These are phyloP conservation scores for Hemibagrus guttatus DNA, from an alignment of 2,797 vertebrate genomes.

Conservation along the genomic window DNA sequence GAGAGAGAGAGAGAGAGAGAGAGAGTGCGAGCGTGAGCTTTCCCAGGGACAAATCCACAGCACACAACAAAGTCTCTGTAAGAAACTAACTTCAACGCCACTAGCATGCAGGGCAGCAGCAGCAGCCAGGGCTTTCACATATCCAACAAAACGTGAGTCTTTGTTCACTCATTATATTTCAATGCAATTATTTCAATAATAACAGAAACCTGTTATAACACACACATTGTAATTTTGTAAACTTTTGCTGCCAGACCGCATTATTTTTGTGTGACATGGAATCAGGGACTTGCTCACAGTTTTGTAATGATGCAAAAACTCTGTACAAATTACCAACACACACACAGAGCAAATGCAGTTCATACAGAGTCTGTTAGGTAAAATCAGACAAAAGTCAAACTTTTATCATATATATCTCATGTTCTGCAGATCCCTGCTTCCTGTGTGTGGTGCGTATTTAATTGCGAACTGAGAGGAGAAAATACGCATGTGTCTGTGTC, in stretches of 20 bases:
- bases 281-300: background rate
- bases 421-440: background rate
- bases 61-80: conserved; percentile 1
- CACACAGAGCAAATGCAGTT: background rate
- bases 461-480: background rate
- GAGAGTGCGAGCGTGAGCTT: background rate
- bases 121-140: conserved; percentile 20
- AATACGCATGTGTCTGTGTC: background rate
- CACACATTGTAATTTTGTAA: background rate
- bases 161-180: background rate
- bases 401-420: background rate
- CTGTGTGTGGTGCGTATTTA: background rate
- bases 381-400: background rate
- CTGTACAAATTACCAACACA: background rate
- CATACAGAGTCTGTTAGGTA: background rate
- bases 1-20: conserved; percentile 19
- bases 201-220: background rate
- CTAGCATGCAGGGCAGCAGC: conserved; percentile 17
- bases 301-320: background rate
- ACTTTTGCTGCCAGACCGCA: background rate
- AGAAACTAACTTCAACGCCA: background rate
- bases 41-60: conserved; percentile 1
- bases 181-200: background rate
- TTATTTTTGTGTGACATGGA: background rate
- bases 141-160: conserved; percentile 11